Base-by-base conservation (phyloP, 2,888 invertebrate species). In the Alcis repandata region DNA sequence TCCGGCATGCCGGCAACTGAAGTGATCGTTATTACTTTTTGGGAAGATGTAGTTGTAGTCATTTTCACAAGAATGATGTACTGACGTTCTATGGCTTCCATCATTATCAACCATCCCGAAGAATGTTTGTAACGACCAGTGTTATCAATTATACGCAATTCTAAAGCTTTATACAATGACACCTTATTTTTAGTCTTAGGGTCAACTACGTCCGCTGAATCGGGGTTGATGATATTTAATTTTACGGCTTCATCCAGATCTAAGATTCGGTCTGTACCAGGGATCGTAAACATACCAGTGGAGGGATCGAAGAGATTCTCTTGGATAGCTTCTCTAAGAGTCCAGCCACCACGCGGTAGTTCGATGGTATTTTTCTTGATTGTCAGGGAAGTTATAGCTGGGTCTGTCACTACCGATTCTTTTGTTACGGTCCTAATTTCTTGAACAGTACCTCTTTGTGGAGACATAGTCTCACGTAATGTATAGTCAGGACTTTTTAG, bases 241-340 rank as follows among this genome's bases (percentile, higher is more conserved):
- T 96, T 96, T 46, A 99, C 94, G 74, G 98, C 98, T 86, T 98
- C 98, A 84, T 97, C 96, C 74, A 99, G 96, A 66, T 97, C 96
- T 48, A 98, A 95, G 59, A 96, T 91, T 73, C 97, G 94, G 83
- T 98, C 98, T 7, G 98, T 98, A 13, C 97, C 97, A 1, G 97
- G 97, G 70, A 99, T 97, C 15, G 96, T 95, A 77, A 99, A 98
- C 38, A 97, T 90, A 2, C 99, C 99, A 0, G 95, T 95, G 0
- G 95, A 92, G 1, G 98, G 96, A 86, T 99, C 97, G 76, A 98
- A 97, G 2, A 98, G 87, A 59, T 96, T 96, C 80, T 96, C 95
- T 43, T 96, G 94, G 70, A 99, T 97, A 2, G 98, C 98, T 77
- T 98, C 97, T 59, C 95, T 94, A 1, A 99, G 93, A 62, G 95